Percentiles rank a stretch among this genome's conserved stretches.
phyloP scores from a whole-genome alignment of 2,113 vertebrate genomes.

The Saguinus imperator region DNA sequence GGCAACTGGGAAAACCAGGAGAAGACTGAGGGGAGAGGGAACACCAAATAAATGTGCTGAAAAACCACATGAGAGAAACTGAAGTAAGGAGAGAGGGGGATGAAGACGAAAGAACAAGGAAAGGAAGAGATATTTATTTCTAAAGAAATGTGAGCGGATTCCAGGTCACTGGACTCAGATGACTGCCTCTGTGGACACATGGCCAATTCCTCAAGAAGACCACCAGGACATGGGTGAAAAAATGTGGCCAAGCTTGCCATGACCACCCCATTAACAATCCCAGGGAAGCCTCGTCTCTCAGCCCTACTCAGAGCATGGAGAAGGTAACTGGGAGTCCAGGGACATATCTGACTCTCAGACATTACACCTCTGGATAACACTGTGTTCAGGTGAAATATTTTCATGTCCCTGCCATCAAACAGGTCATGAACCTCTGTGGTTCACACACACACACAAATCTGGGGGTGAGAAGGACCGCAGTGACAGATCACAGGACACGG shows the following conservation, averaged over 20 bases:
- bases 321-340: not conserved
- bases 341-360: accelerated
- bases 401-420: not conserved
- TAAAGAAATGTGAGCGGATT: not conserved
- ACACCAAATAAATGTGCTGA: not conserved
- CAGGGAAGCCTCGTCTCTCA: not conserved
- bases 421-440: too few relatives aligned
- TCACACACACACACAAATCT: not conserved
- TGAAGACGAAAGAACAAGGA: not conserved
- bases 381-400: not conserved
- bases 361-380: not conserved
- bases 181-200: not conserved
- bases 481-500: not conserved
- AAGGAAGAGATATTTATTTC: not conserved
- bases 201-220: not conserved
- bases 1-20: not conserved
- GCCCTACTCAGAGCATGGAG: not conserved
- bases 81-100: not conserved
- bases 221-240: not conserved
- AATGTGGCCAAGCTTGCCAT: not conserved
- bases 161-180: not conserved
- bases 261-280: accelerated
- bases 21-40: not conserved
- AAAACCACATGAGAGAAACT: not conserved
- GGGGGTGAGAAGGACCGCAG: not conserved